phyloP scores from a whole-genome alignment of 2,888 invertebrate species.

The Synanthedon vespiformis region DNA sequence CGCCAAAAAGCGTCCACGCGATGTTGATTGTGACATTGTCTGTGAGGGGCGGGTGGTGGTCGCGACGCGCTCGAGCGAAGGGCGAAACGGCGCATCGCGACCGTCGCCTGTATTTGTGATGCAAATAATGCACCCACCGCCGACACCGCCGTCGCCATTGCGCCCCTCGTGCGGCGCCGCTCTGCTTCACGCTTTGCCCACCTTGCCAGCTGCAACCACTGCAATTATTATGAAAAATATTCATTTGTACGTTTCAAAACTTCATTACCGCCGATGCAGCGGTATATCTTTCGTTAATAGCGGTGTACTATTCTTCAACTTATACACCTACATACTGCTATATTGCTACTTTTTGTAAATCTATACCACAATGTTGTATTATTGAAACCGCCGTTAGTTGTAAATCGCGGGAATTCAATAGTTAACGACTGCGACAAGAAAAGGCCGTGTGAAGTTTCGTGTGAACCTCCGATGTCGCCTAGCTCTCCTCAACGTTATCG shows the following conservation, averaged over 20 bases:
- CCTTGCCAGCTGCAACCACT: conserved; percentile 37
- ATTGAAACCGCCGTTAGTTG: conserved; percentile 22
- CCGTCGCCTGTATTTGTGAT: conserved; percentile 43
- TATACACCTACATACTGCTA: neutral
- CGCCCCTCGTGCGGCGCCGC: conserved; percentile 29
- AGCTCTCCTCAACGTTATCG: conserved; percentile 60
- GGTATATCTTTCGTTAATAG: conserved; percentile 4
- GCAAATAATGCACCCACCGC: conserved; percentile 41
- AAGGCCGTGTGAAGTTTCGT: conserved; percentile 60
- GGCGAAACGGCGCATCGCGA: conserved; percentile 37
- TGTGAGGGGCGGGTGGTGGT: conserved; percentile 37
- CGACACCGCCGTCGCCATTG: conserved; percentile 17
- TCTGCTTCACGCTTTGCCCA: conserved; percentile 49
- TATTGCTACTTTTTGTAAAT: conserved; percentile 18
- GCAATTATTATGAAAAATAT: conserved; percentile 66
- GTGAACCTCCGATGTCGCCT: conserved; percentile 46
- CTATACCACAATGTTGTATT: conserved; percentile 14
- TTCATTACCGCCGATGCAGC: conserved; percentile 39
- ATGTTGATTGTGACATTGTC: conserved; percentile 69
- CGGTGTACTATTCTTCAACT: too few species aligned
- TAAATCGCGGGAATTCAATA: conserved; percentile 55
- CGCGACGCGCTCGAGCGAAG: conserved; percentile 26
- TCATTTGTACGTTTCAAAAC: conserved; percentile 50
- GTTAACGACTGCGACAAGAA: conserved; percentile 37
- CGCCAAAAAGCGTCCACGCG: conserved; percentile 65